Base-by-base conservation (phyloP, 2,113 vertebrate genomes). In the Crotalus viridis region DNA sequence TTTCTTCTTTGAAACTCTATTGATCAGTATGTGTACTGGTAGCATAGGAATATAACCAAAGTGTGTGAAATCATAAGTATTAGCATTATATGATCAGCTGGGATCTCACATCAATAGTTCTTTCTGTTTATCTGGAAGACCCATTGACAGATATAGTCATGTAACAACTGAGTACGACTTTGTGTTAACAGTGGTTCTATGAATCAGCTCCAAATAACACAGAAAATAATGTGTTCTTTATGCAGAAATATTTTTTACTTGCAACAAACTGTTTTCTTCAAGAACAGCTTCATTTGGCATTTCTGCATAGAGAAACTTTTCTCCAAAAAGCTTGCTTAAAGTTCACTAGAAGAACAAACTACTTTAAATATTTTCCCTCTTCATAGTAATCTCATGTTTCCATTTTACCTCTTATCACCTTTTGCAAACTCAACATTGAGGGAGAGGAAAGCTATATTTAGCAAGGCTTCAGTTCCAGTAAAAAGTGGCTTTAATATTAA, bases 221-320 rank as follows among this genome's bases (percentile, higher is more conserved):
- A 39, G 69, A 74, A 74, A 74, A 33, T 26, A 69, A 74, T 94
- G 52, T 21, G 90, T 89, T 64, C 0, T 24, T 88, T 17, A 26
- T n/a, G 59, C 10, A 89, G 28, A 91, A 74, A 33, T 55, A 46
- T 46, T 93, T 92, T 87, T 54, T 88, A 43, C 90, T 93, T 89
- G 90, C 64, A 91, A 39, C 28, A 48, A 48, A 21, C 0, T 24
- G 17, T 59, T 52, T 24, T 90, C 81, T 94, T 61, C 21, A 46
- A 88, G 90, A 88, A 22, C 28, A 89, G 28, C 52, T 94, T 87
- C 24, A 28, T 43, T 43, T 24, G 24, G n/a, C 55, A 12, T 0
- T 33, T 91, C 74, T 1, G 0, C 22, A 52, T 39, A 86, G 64
- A 92, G 52, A 90, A 91, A 90, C 43, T 33, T 89, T 15, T 17